Evolutionary conservation across 2,797 vertebrate species (phyloP).

Genomic region (Sphaeramia orbicularis): DNA sequence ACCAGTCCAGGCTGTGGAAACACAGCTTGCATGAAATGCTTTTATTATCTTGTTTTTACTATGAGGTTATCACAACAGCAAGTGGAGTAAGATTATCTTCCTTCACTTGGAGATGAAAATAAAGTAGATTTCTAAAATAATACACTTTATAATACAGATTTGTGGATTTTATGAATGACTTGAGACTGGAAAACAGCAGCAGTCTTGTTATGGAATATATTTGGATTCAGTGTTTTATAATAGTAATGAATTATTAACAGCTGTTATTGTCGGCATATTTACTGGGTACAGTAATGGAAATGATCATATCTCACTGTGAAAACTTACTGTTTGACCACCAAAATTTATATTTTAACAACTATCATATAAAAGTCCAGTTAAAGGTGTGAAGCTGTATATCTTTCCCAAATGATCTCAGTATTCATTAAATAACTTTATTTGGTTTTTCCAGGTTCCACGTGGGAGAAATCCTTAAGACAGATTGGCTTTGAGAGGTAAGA

Average conservation of each 20-base stretch:
- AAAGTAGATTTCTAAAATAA: too few relatives aligned
- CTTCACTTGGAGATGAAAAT: neutral
- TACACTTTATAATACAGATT: neutral
- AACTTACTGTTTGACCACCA: neutral
- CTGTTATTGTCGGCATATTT: neutral
- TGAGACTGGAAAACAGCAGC: neutral
- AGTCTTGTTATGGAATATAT: constrained; percentile 5
- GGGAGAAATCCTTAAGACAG: constrained; percentile 96
- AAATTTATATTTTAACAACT: constrained; percentile 21
- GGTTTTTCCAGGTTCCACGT: constrained; percentile 88
- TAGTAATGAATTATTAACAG: neutral
- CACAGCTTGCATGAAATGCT: constrained; percentile 7
- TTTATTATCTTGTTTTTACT: constrained; percentile 28
- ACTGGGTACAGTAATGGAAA: constrained; percentile 6
- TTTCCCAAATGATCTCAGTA: constrained; percentile 6
- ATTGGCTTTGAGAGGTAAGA: constrained; percentile 98
- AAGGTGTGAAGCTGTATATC: constrained; percentile 2
- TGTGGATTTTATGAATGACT: neutral
- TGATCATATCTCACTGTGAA: neutral
- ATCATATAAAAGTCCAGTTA: constrained; percentile 11
- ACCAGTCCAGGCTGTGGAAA: constrained; percentile 27
- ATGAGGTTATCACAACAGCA: neutral
- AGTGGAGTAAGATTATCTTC: neutral
- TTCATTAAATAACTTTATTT: constrained; percentile 48
- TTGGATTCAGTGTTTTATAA: neutral